Evolutionary conservation across 2,888 invertebrate genomes (phyloP), one percentile per base, ranked within the genome.

Genomic region (Eutolmus rufibarbis): DNA sequence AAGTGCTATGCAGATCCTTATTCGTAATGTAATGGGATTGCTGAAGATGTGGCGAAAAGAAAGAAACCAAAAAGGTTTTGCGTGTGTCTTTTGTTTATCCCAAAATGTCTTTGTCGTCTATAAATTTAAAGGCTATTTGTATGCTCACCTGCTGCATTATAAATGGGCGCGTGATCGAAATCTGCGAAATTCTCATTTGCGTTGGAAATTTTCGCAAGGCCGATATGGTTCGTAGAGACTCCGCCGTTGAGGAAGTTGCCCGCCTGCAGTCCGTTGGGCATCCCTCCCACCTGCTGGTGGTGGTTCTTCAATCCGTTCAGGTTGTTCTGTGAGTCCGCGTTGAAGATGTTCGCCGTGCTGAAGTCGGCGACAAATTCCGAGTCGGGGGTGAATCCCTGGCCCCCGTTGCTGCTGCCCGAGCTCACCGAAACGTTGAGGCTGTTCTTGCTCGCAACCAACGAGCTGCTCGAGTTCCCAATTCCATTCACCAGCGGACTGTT

Each of bases 121-220:
- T 12, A 23, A 66, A 12, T 46, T 43, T 79, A 14, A 40, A 19
- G 1, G 40, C 28, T 88, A 92, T 66, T 23, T 28, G 66, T 66
- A 28, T 66, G 40, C 93, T 93, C 91, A 94, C 93, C 93, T 90
- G 92, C 92, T 89, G 94, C 94, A 91, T 94, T 94, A 90, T 95
- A 96, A 89, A 95, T 94, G 88, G 95, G 95, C 91, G 95, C 95
- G 92, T 95, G 95, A 90, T 96, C 96, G 91, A 96, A 96, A 92
- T 96, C 95, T 86, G 96, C 96, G 91, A 96, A 95, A 89, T 94
- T 94, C 89, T 93, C 93, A 16, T 90, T 92, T 89, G 90, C 74
- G 89, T 89, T 86, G 87, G 88, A 51, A 87, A 87, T 56, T 40
- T 51, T 23, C 23, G 74, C 16, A 76, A 57, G 56, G 34, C 90